A percentile compares a stretch with the other conserved stretches of the same genome.
Conservation (phyloP, 2,888 invertebrate species). For the Embidobia sp. region DNA sequence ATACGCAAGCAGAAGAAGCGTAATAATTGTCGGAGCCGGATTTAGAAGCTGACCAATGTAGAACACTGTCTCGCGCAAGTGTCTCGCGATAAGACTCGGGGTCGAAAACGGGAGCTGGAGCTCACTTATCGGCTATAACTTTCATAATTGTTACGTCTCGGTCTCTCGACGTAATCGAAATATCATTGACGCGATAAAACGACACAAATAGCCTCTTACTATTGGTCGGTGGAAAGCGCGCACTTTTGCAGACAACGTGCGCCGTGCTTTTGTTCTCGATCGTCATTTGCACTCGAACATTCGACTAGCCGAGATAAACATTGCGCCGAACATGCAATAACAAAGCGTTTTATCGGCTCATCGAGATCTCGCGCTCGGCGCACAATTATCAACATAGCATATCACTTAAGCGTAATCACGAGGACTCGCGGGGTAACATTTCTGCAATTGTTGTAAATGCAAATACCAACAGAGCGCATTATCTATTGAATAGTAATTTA, state of each 20-base stretch:
- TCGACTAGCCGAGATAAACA: conserved; percentile 30
- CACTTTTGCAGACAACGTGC: conserved; percentile 8
- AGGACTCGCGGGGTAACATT: conserved; percentile 46
- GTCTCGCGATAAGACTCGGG: conserved; percentile 11
- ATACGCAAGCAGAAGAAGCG: neutral
- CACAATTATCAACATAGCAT: conserved; percentile 53
- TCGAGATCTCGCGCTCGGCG: conserved; percentile 39
- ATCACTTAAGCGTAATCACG: conserved; percentile 49
- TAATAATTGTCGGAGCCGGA: neutral
- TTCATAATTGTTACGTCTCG: conserved; percentile 15
- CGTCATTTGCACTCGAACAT: conserved; percentile 11
- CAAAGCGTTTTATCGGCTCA: conserved; percentile 50
- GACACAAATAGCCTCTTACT: conserved; percentile 1
- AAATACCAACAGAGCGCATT: conserved; percentile 45
- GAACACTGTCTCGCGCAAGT: neutral
- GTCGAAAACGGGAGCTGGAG: conserved; percentile 5
- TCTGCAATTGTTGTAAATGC: conserved; percentile 55
- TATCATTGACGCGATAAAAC: neutral
- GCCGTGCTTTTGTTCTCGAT: conserved; percentile 40
- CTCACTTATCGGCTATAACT: conserved; percentile 5
- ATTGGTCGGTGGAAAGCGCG: too few species aligned
- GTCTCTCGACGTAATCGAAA: neutral
- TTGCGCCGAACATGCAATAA: conserved; percentile 30
- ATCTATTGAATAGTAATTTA: conserved; percentile 54
- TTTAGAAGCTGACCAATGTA: neutral